Evolutionary conservation across 1,140 invertebrate species (phyloP).

Genomic region (Wiebesia pumilae): DNA sequence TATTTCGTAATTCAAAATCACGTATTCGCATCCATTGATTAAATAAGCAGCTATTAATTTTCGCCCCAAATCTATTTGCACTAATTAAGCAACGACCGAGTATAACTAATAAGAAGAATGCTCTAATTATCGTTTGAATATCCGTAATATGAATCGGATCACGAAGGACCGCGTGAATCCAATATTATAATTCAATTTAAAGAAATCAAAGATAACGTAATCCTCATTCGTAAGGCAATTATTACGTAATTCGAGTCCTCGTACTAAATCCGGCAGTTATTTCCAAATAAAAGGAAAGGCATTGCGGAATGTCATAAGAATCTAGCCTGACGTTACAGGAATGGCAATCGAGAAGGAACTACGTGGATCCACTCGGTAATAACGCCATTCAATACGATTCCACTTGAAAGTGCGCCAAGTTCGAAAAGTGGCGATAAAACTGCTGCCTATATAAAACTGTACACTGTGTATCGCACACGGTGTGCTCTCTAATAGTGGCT

Average conservation of each 20-base stretch:
- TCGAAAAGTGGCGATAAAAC: conserved; percentile 10
- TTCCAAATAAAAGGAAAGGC: neutral
- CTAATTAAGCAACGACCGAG: neutral
- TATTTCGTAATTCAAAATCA: neutral
- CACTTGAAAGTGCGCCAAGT: conserved; percentile 2
- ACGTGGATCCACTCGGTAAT: neutral
- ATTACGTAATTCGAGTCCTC: neutral
- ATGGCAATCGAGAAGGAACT: neutral
- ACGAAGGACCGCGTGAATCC: neutral
- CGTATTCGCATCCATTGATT: neutral
- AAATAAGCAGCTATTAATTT: neutral
- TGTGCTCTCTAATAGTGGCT: neutral
- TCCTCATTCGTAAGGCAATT: neutral
- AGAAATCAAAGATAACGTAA: neutral
- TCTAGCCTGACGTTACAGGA: neutral
- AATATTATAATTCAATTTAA: neutral
- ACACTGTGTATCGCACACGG: neutral
- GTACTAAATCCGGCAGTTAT: neutral
- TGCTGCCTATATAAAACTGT: too few species aligned
- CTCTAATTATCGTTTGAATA: neutral
- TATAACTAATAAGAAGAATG: neutral
- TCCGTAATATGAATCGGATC: neutral
- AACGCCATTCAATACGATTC: conserved; percentile 2
- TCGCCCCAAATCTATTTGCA: neutral
- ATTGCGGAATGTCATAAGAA: neutral